Base-by-base conservation (phyloP, 2,888 invertebrate genomes). In the Meiosimyza decipiens region DNA sequence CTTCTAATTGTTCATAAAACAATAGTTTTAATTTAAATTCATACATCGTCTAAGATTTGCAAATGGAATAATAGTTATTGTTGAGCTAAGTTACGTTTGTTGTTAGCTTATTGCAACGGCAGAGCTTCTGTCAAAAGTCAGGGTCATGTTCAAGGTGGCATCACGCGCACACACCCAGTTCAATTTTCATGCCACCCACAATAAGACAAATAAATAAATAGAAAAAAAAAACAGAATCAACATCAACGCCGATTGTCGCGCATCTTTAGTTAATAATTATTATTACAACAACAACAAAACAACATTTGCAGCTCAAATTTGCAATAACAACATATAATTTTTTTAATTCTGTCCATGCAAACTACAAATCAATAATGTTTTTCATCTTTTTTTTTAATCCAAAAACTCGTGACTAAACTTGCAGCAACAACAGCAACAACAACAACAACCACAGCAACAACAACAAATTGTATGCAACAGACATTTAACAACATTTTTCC, bases 401-500 rank as follows among this genome's bases (percentile, higher is more conserved):
- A 18, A 15, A 57, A 57, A 57, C 22, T 57, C 57, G 57, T 57
- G 57, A 57, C 57, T 57, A 15, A 57, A 22, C 18, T 57, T 22
- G 28, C 18, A 22, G 15, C 18, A 13, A n/a, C 55, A 55, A 54
- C 54, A 54, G 18, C 55, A n/a, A 57, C 55, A 13, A 57, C 55
- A 13, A n/a, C 55, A 55, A 54, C 54, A 54, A 55, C 55, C 13
- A 18, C 55, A 13, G 6, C 55, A 55, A 54, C 54, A 54, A 55
- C 55, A n/a, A 18, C 28, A 13, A 57, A n/a, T 57, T 13, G 28
- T 57, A 28, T 57, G 22, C 18, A 57, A 22, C 57, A 57, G 57
- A 57, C 57, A 57, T 57, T 57, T 55, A 12, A 57, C 28, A 57
- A 57, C 28, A 57, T 57, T 57, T 28, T 57, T 28, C 12, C 62